Evolutionary conservation across 2,888 invertebrate species (phyloP), one percentile per base, ranked within the genome.

Genomic region (Catotricha subobsoleta): DNA sequence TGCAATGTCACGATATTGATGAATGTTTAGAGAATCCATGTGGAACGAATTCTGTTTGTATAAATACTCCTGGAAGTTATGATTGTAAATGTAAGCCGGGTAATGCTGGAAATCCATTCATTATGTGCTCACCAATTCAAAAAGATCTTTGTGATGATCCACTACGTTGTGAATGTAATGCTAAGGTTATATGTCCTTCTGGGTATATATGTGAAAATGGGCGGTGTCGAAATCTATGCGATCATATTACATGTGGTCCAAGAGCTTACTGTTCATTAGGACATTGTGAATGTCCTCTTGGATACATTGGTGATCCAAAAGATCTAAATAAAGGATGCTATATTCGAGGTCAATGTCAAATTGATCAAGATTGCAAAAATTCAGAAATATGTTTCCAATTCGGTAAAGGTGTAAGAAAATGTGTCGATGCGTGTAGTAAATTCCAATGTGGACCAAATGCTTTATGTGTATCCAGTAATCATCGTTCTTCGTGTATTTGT

Each of bases 381-480:
- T 72, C 80, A 2, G 81, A 90, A 64, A 88, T 90, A 52, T 91
- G 90, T 58, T 84, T 88, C 64, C 84, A 86, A 64, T 62, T 82
- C 21, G 76, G 79, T 37, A 80, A 76, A 64, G 80, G 77, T 21
- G 58, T 74, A 3, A 68, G 88, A 41, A 82, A 82, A 60, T 90
- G 88, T 59, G 76, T 86, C 3, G 86, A 88, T 55, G 82, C 81
- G 0, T 91, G 90, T 54, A 77, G 78, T 47, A 84, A 84, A 63
- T 67, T 83, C 25, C 86, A 87, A 52, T 90, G 90, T 56, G 90
- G 90, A 10, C 87, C 88, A 0, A 90, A 90, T 58, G 87, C 90
- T 3, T 60, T 87, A 1, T 90, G 90, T 56, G 73, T 87, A 7
- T 76, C 81, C 13, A 76, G 83, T 52, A 79, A 80, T 53, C 90